Evolutionary conservation across 2,113 vertebrate genomes (phyloP), one percentile per base, ranked within the genome.

Genomic region (Oncorhynchus keta): DNA sequence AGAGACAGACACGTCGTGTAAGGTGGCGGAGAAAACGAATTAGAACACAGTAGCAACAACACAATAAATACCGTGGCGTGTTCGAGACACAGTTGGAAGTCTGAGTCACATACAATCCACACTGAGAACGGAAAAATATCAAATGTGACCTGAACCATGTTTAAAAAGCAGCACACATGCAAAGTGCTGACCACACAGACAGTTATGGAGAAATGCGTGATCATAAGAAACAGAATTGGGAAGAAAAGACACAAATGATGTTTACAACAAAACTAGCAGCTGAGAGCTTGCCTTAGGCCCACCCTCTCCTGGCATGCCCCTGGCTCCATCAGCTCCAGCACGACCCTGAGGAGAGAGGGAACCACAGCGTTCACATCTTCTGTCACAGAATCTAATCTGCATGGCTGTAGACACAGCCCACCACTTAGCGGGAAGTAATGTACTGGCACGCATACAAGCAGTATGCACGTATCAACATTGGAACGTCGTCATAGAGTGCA

Each of bases 261-360:
- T 55, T 55, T 4, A 55, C 51, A 55, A 18, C 12, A 5, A 55
- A 22, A n/a, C n/a, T 3, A 62, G 59, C 7, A 16, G 18, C 13
- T 62, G 51, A 55, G 51, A 55, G n/a, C 5, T 68, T 93, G 98
- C 98, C 96, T 99, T 99, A 18, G 96, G 76, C 84, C 98, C 98
- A 0, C 97, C 94, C 81, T 97, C 96, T 68, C 98, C 98, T 0
- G 98, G 98, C 96, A 99, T 99, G 0, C 98, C 97, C 77, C 98
- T 91, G 9, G 97, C 96, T 13, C 98, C 98, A 0, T 99, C 97
- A 0, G 96, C 89, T 79, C 98, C 98, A 28, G 97, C 87, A 48
- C 98, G 96, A 39, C 98, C 98, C 98, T 99, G 86, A 59, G 32
- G 45, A 76, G 32, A 51, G 4, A 70, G 26, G 61, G 12, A 55